Percentiles rank a stretch among this genome's conserved stretches.
These are phyloP conservation scores for Anadara kagoshimensis DNA, from an alignment of 1,140 invertebrate species.

Conservation along the genomic window DNA sequence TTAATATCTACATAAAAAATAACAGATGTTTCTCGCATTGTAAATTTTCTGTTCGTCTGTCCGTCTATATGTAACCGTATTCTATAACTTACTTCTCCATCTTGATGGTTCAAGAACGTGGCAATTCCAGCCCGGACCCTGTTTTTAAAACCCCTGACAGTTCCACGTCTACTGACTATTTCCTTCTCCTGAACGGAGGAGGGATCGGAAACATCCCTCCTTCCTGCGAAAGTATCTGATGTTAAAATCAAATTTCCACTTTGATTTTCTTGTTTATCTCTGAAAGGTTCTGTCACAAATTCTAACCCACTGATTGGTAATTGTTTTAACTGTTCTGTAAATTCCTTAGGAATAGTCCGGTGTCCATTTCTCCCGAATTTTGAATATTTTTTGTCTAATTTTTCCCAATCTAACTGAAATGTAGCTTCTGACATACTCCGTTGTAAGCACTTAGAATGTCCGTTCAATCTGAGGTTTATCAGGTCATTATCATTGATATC, in stretches of 20 bases:
- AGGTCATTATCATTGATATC: too few species aligned
- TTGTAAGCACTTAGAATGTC: not conserved
- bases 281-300: not conserved
- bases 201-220: constrained; percentile 56
- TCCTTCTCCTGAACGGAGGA: constrained; percentile 52
- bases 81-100: too few species aligned
- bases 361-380: constrained; percentile 40
- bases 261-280: constrained; percentile 1
- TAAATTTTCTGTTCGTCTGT: too few species aligned
- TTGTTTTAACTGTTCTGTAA: constrained; percentile 24
- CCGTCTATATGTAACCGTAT: too few species aligned
- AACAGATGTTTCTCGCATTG: too few species aligned
- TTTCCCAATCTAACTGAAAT: constrained; percentile 24
- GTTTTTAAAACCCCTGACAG: constrained; percentile 94
- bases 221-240: constrained; percentile 54
- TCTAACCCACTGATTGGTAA: constrained; percentile 24
- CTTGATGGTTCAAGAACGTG: constrained; percentile 81
- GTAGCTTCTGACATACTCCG: constrained; percentile 9
- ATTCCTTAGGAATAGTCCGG: constrained; percentile 6
- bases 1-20: too few species aligned
- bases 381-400: constrained; percentile 27
- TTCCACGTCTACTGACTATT: constrained; percentile 84
- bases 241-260: constrained; percentile 9
- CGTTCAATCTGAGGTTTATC: too few species aligned
- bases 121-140: constrained; percentile 94